Evolutionary conservation across 2,888 invertebrate species (phyloP), one percentile per base, ranked within the genome.

Genomic region (Gari tellinella): DNA sequence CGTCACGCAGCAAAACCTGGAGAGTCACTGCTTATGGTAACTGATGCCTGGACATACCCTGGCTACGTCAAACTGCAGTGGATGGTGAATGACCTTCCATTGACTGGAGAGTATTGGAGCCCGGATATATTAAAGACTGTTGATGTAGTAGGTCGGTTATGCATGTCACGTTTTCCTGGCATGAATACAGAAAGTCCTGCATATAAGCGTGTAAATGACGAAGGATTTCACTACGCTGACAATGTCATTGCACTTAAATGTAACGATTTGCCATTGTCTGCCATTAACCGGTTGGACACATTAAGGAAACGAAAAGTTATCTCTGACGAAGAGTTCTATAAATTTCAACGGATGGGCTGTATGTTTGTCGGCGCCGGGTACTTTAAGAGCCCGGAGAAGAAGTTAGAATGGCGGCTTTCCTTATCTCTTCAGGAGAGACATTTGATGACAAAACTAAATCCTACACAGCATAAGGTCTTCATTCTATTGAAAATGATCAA

Each of bases 401-500:
- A 19, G 4, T 19, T 17, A 25, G 67, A 67, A 61, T 67, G 67
- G 61, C 41, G 67, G 21, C 14, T 67, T 4, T 67, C 67, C 0
- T 40, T 55, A 15, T 46, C 60, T 12, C 45, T 48, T 3, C 52
- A 45, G 17, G 67, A 67, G 26, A 14, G 67, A 55, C n/a, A 55
- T 12, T 46, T 67, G 10, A 67, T 67, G 67, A 25, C 41, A 37
- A 48, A 41, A 41, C 55, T 67, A 5, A 67, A 67, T 41, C 7
- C 40, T 10, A 38, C 45, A 19, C 67, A 67, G 25, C 43, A 51
- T 15, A 60, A 58, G 14, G 60, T 60, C 25, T 67, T 55, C 41
- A 46, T 67, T 26, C 45, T 67, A 10, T 21, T 67, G 15, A 67
- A 67, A 19, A 46, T 60, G 38, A 41, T 67, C 26, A 67, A 48